Evolutionary conservation across 2,113 vertebrate genomes (phyloP).

Genomic region (Melospiza georgiana): DNA sequence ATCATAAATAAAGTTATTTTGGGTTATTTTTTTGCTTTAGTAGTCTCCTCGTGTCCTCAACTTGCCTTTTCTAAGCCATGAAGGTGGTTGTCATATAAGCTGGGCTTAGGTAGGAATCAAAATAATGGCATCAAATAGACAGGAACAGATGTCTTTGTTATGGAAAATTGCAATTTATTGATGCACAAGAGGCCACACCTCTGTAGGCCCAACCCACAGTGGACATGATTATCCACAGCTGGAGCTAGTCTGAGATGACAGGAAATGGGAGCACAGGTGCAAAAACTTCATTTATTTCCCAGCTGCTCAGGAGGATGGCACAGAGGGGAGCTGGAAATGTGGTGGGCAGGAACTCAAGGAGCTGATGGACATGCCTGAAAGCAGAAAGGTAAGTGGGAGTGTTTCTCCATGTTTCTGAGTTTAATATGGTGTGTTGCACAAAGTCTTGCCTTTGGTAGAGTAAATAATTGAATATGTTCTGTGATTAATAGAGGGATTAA

Average conservation of each 20-base stretch:
- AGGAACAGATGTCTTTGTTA: not conserved
- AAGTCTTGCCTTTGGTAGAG: not conserved
- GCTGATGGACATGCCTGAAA: not conserved
- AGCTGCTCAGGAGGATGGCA: not conserved
- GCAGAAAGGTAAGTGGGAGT: not conserved
- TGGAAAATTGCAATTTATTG: not conserved
- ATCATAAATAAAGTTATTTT: not conserved
- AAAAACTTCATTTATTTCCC: not conserved
- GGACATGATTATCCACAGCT: not conserved
- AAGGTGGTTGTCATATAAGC: not conserved
- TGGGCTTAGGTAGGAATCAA: not conserved
- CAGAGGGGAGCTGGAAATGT: not conserved
- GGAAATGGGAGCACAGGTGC: not conserved
- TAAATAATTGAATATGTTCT: not conserved
- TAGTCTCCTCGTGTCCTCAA: not conserved
- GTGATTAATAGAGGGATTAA: not conserved
- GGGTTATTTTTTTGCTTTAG: not conserved
- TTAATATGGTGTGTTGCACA: not conserved
- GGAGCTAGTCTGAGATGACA: not conserved
- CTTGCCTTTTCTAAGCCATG: not conserved
- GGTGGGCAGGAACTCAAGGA: not conserved
- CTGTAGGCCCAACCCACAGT: not conserved
- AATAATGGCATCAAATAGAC: not conserved
- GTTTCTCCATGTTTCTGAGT: not conserved
- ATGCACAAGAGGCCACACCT: not conserved